Percentiles rank a stretch among this genome's conserved stretches.
These are phyloP conservation scores for Ctenomys sociabilis DNA, from an alignment of 2,113 vertebrate species.

Conservation along the genomic window DNA sequence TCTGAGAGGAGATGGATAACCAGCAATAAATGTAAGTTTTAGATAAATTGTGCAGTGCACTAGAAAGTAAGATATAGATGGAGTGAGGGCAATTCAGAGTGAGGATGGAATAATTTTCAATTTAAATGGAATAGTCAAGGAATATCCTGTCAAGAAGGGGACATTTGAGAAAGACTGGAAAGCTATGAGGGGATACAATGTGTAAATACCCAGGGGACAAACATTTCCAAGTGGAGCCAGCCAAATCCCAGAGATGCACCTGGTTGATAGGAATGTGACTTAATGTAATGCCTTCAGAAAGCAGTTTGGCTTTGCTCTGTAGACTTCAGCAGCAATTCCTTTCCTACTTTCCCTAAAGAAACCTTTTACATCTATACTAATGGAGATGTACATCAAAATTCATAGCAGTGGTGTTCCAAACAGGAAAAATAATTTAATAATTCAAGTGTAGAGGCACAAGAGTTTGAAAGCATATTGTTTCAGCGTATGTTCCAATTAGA, in stretches of 20 bases:
- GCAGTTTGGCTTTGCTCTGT: background rate
- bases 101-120: background rate
- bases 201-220: background rate
- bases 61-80: background rate
- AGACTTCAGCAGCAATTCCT: background rate
- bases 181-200: background rate
- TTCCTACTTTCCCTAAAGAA: background rate
- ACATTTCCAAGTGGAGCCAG: no score
- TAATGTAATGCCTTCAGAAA: background rate
- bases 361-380: background rate
- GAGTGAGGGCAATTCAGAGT: background rate
- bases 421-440: background rate
- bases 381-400: background rate
- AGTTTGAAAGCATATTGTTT: slow-evolving; percentile 2
- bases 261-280: background rate
- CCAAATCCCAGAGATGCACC: background rate
- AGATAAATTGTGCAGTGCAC: background rate
- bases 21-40: background rate
- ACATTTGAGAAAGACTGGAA: background rate
- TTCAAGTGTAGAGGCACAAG: background rate
- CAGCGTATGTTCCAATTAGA: background rate
- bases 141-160: background rate
- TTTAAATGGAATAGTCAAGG: background rate
- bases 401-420: background rate
- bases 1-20: background rate